Percentiles rank a stretch among this genome's conserved stretches.
Conservation (phyloP, 2,888 invertebrate genomes). For the Tetheella fluctuosa region DNA sequence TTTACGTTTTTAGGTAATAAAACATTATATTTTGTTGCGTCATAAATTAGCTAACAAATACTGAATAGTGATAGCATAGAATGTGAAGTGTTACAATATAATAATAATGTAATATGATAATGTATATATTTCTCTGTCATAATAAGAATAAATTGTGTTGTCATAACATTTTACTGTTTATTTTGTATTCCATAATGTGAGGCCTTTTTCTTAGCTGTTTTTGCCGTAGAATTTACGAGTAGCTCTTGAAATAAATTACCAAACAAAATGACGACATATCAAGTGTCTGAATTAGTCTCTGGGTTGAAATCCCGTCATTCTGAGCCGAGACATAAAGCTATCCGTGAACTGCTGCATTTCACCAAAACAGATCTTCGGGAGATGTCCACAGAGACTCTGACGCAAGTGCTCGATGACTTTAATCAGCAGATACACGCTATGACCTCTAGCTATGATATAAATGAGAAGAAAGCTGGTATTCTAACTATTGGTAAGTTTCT, state of each 20-base stretch:
- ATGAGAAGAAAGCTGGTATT: slow-evolving; percentile 97
- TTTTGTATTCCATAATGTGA: neutral
- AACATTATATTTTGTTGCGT: neutral
- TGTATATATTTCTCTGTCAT: too few species aligned
- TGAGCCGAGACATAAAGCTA: slow-evolving; percentile 92
- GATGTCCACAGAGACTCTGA: slow-evolving; percentile 93
- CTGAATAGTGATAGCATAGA: neutral
- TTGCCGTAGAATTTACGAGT: neutral
- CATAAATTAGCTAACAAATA: neutral
- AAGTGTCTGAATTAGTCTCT: slow-evolving; percentile 91
- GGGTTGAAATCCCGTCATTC: slow-evolving; percentile 95
- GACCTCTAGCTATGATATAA: slow-evolving; percentile 95
- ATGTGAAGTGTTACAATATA: neutral
- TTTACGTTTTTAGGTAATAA: slow-evolving; percentile 53
- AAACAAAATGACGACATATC: slow-evolving; percentile 53
- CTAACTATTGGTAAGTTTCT: slow-evolving; percentile 90
- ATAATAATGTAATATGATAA: too few species aligned
- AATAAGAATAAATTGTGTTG: neutral
- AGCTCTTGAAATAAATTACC: neutral
- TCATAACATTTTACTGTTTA: neutral
- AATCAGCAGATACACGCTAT: slow-evolving; percentile 97
- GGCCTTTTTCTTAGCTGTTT: neutral
- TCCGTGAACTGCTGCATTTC: slow-evolving; percentile 94
- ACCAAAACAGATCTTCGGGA: slow-evolving; percentile 95
- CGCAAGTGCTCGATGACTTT: slow-evolving; percentile 95